Conservation (phyloP, 2,888 invertebrate species). For the Colletes collaris region DNA sequence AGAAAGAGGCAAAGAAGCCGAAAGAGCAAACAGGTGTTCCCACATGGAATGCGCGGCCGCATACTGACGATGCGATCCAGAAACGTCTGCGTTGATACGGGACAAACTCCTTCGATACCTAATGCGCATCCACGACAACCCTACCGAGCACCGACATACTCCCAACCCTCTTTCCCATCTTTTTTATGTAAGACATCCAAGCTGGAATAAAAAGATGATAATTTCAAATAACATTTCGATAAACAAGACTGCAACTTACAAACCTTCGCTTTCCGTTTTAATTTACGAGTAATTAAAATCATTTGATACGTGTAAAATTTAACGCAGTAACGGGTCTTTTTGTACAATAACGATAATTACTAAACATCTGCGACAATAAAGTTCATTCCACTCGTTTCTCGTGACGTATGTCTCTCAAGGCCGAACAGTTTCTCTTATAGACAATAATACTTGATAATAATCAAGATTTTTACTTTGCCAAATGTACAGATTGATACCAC, state of each 20-base stretch:
- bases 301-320: too few species aligned
- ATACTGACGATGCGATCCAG: conserved; percentile 70
- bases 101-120: conserved; percentile 44
- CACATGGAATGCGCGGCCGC: conserved; percentile 74
- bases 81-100: conserved; percentile 50
- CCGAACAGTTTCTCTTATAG: neutral
- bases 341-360: too few species aligned
- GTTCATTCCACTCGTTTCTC: too few species aligned
- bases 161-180: conserved; percentile 44
- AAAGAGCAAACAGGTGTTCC: conserved; percentile 74
- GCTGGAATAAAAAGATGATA: neutral
- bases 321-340: too few species aligned
- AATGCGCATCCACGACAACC: conserved; percentile 65
- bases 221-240: neutral
- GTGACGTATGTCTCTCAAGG: too few species aligned
- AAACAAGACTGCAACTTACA: too few species aligned
- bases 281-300: too few species aligned
- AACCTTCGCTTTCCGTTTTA: too few species aligned
- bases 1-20: conserved; percentile 24
- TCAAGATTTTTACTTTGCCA: neutral
- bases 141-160: conserved; percentile 39
- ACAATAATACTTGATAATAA: neutral
- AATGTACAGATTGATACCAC: neutral
- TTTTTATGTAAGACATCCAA: neutral
- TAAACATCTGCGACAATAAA: too few species aligned